A percentile compares a stretch with the other conserved stretches of the same genome.
Evolutionary conservation across 2,888 invertebrate species (phyloP).

Genomic region (Tuberolachnus salignus): DNA sequence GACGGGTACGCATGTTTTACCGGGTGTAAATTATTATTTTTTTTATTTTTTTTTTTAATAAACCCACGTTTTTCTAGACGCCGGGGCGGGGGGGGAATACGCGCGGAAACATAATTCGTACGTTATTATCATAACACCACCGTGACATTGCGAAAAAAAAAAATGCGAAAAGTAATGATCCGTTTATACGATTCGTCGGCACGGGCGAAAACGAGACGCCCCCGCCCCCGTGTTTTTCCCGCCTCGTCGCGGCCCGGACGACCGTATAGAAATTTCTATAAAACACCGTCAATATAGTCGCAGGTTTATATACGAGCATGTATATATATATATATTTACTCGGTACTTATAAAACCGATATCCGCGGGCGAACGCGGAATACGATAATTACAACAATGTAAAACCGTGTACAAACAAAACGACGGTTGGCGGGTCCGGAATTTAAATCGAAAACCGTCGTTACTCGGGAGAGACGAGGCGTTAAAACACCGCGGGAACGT

Average conservation of each 20-base stretch:
- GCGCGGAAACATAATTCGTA: constrained; percentile 14
- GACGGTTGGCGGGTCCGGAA: not conserved
- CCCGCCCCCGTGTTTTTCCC: constrained; percentile 8
- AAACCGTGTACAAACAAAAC: constrained; percentile 31
- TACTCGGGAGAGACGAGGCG: too few species aligned
- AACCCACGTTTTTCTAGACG: too few species aligned
- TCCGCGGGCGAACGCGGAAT: not conserved
- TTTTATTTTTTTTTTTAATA: too few species aligned
- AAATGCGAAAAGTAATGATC: constrained; percentile 21
- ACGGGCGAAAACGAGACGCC: constrained; percentile 34
- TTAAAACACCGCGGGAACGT: not conserved
- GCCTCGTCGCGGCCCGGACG: not conserved
- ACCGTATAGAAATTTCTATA: too few species aligned
- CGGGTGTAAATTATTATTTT: too few species aligned
- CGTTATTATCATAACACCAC: not conserved
- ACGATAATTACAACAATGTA: constrained; percentile 22
- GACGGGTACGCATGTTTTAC: too few species aligned
- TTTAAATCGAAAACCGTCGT: constrained; percentile 26
- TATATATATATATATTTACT: too few species aligned
- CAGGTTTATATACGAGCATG: too few species aligned
- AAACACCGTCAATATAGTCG: too few species aligned
- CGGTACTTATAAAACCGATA: too few species aligned
- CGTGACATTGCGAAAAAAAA: not conserved
- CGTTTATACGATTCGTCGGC: constrained; percentile 24
- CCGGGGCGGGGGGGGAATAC: too few species aligned